Percentiles rank a stretch among this genome's conserved stretches.
These are phyloP conservation scores for Sebastiscus tertius DNA, from an alignment of 2,797 vertebrate species.

Conservation along the genomic window DNA sequence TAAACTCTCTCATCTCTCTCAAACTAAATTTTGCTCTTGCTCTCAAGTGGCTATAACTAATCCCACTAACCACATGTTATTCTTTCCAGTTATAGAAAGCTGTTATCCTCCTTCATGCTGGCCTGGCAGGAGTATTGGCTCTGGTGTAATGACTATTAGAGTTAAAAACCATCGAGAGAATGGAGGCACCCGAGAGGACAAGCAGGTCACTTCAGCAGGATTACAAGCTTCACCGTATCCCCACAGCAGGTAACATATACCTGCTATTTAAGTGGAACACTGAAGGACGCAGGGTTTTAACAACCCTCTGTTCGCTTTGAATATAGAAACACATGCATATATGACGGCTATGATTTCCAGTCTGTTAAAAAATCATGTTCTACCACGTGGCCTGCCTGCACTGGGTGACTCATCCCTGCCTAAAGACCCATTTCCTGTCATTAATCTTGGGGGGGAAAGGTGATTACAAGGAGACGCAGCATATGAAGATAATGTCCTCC, in stretches of 20 bases:
- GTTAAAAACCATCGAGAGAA: constrained; percentile 23
- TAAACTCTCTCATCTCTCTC: neutral
- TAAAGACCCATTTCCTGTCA: constrained; percentile 49
- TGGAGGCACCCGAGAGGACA: constrained; percentile 16
- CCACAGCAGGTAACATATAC: constrained; percentile 35
- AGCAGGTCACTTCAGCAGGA: constrained; percentile 38
- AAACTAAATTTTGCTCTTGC: neutral
- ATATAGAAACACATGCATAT: constrained; percentile 54
- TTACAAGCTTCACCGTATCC: constrained; percentile 45
- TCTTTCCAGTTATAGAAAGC: constrained; percentile 13
- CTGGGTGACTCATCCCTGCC: constrained; percentile 52
- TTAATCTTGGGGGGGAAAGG: constrained; percentile 60
- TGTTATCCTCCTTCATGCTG: constrained; percentile 23
- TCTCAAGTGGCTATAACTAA: neutral
- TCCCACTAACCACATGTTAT: neutral
- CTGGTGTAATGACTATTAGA: constrained; percentile 34
- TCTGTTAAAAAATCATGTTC: constrained; percentile 38
- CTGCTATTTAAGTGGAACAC: constrained; percentile 39
- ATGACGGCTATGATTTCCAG: constrained; percentile 28
- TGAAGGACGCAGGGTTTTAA: constrained; percentile 35
- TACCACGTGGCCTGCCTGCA: constrained; percentile 25
- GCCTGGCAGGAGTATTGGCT: constrained; percentile 20
- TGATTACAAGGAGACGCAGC: constrained; percentile 54
- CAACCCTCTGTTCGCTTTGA: constrained; percentile 26
- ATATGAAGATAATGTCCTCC: constrained; percentile 32